Base-by-base conservation (phyloP, 2,888 invertebrate genomes). In the Caradrina clavipalpis region DNA sequence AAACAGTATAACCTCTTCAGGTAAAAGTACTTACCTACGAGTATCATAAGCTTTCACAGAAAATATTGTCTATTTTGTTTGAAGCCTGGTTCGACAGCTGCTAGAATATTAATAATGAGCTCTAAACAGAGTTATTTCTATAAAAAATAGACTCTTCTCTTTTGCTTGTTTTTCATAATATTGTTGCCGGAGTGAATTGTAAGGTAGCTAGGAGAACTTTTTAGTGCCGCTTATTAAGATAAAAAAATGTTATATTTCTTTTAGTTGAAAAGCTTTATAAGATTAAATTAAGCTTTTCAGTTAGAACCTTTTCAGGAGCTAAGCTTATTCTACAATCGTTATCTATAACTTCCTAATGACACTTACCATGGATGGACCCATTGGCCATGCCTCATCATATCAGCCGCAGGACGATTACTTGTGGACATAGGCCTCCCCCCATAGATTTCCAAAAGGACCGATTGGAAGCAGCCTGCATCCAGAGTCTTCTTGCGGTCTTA, bases 81-180 rank as follows among this genome's bases (percentile, higher is more conserved):
- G n/a, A 57, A 57, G 8, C 60, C 57, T 73, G 53, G 55, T 60
- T 75, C 56, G 22, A 42, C 11, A 49, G 31, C 3, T 57, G 57
- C 76, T 60, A 61, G 56, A 73, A 42, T 54, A 51, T 51, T 31
- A 39, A 35, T 47, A 66, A 67, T 68, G 56, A 75, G 51, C 50
- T 60, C 7, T 56, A n/a, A 58, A 73, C 58, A 74, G 35, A 15
- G 22, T 11, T 49, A 31, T 53, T 53, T 72, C 26, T 31, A 47
- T 31, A 17, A 26, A 57, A 35, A 21, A 54, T 26, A 47, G n/a
- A 50, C 26, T 59, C 13, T 70, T 50, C 22, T 19, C 13, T 53
- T 31, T 73, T 13, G 11, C 21, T 53, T 15, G 5, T 45, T 45
- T 17, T 15, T 6, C 2, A 17, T 17, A 45, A 45, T 13, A 39